Evolutionary conservation across 2,888 invertebrate species (phyloP).

Genomic region (Cheilosia vernalis): DNA sequence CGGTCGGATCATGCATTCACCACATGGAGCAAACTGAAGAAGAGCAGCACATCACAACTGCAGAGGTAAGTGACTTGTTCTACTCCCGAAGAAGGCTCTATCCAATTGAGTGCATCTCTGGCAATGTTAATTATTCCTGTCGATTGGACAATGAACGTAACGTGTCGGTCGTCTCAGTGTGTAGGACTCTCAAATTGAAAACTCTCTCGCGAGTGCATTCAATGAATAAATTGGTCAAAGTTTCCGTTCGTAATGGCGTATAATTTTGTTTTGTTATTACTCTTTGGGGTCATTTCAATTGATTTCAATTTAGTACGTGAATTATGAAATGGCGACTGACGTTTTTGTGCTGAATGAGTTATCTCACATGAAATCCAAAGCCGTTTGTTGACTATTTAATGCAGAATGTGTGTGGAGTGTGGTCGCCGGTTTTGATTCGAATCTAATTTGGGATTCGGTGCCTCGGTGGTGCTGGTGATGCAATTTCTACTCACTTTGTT

Average conservation of each 20-base stretch:
- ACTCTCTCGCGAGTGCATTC: slow-evolving; percentile 30
- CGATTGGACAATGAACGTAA: slow-evolving; percentile 34
- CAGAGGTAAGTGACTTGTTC: slow-evolving; percentile 84
- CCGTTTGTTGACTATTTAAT: slow-evolving; percentile 18
- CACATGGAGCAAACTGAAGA: slow-evolving; percentile 94
- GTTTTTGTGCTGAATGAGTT: slow-evolving; percentile 46
- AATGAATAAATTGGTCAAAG: slow-evolving; percentile 72
- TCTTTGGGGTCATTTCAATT: slow-evolving; percentile 82
- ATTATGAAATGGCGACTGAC: slow-evolving; percentile 63
- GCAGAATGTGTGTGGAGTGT: slow-evolving; percentile 1
- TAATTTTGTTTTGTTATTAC: slow-evolving; percentile 62
- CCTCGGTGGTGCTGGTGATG: too few relatives aligned
- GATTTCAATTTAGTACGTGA: slow-evolving; percentile 81
- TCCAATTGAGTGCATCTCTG: slow-evolving; percentile 35
- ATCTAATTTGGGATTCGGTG: slow-evolving; percentile 21
- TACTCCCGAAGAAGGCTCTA: too few relatives aligned
- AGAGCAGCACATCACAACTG: slow-evolving; percentile 87
- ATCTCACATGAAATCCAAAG: slow-evolving; percentile 28
- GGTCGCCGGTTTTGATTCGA: slow-evolving; percentile 25
- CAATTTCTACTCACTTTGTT: background rate
- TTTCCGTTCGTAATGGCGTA: slow-evolving; percentile 64
- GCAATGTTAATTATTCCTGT: slow-evolving; percentile 7
- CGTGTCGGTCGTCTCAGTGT: slow-evolving; percentile 17
- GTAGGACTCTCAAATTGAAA: slow-evolving; percentile 45
- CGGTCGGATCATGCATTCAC: slow-evolving; percentile 94